Base-by-base conservation (phyloP, 1,140 invertebrate genomes). In the Diuraphis noxia region DNA sequence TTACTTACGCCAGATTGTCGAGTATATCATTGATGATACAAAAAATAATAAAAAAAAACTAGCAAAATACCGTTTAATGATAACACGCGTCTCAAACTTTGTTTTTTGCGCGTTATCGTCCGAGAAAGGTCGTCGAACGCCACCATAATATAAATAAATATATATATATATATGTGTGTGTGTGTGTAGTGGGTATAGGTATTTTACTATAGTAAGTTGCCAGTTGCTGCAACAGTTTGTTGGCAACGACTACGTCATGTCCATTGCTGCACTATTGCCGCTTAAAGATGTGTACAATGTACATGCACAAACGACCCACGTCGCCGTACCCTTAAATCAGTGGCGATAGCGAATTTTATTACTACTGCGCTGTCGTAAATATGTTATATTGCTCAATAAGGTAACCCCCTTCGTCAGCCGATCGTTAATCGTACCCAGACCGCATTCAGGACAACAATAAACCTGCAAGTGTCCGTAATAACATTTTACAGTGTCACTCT, bases 121-220 rank as follows among this genome's bases (percentile, higher is more conserved):
- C n/a, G 30, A 0, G n/a, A 40, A 46, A 86, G 43, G 84, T 86
- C 84, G 84, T 43, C 36, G 84, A 86, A 86, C 84, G 84, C 81
- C 34, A 81, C 36, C 25, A n/a, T 72, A 72, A n/a, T 72, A 72
- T n/a, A 72, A 56, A 46, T 46, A 46, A 56, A 52, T 52, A 52
- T 23, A 56, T 43, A 30, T 72, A 17, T n/a, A 5, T n/a, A n/a
- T n/a, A n/a, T n/a, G n/a, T n/a, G n/a, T n/a, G n/a, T n/a, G n/a
- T n/a, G n/a, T n/a, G n/a, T n/a, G n/a, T n/a, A n/a, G n/a, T n/a
- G n/a, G n/a, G n/a, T 72, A 6, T 72, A 72, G 30, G 30, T 63
- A 63, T 21, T 5, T 13, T 17, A n/a, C 30, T 30, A 30, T 56
- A 56, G 43, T 17, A 46, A 49, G 56, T 72, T 72, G 56, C 30